These are phyloP conservation scores for Saccopteryx bilineata DNA, from an alignment of 2,113 vertebrate genomes.

Conservation along the genomic window DNA sequence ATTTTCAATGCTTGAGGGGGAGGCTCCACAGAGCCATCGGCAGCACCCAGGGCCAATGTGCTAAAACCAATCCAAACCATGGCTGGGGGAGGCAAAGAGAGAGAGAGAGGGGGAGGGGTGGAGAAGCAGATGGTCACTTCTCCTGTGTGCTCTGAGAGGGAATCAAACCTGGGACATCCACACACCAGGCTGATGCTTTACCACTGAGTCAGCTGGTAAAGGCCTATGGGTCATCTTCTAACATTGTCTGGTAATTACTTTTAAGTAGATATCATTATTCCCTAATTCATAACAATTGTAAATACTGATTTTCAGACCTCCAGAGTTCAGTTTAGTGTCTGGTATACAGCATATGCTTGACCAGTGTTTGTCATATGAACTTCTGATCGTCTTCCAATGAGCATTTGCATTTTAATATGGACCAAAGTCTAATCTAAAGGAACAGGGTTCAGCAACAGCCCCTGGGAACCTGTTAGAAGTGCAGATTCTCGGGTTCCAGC, in stretches of 20 bases:
- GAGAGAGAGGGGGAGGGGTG: not conserved
- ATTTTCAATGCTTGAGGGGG: no score
- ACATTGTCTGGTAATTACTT: not conserved
- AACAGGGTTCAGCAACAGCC: not conserved
- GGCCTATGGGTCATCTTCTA: not conserved
- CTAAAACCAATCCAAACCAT: no score
- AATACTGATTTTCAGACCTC: conserved; percentile 34
- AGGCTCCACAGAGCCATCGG: no score
- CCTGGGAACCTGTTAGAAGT: not conserved
- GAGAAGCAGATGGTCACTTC: no score
- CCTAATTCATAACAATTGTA: conserved; percentile 43
- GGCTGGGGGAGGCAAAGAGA: no score
- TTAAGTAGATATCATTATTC: conserved; percentile 7
- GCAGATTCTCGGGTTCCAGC: not conserved
- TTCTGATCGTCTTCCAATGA: not conserved
- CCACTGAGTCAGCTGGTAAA: no score
- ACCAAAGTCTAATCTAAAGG: not conserved
- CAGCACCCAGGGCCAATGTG: no score
- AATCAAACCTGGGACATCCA: not conserved
- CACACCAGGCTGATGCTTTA: no score
- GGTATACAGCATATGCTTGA: not conserved
- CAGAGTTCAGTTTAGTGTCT: not conserved
- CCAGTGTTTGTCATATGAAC: not conserved
- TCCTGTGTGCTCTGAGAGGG: not conserved
- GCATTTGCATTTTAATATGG: not conserved